Conservation (phyloP, 1,140 invertebrate species). For the Papilio helenus region DNA sequence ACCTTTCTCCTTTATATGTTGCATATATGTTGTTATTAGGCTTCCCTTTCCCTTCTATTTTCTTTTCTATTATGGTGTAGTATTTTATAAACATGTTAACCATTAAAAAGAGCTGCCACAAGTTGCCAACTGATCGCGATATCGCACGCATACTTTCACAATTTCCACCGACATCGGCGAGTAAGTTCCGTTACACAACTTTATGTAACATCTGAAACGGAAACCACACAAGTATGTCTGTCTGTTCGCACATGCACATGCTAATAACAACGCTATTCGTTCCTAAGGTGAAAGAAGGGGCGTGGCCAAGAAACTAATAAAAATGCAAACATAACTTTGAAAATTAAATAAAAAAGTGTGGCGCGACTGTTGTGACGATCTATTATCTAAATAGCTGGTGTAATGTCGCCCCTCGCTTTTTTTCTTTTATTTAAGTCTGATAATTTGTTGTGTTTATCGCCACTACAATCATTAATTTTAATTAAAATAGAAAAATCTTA, state of each 20-base stretch:
- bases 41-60: too few species aligned
- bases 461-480: too few species aligned
- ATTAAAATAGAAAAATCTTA: too few species aligned
- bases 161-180: conserved; percentile 1
- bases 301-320: conserved; percentile 57
- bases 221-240: background rate
- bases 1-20: too few species aligned
- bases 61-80: too few species aligned
- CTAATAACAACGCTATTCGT: background rate
- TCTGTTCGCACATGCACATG: background rate
- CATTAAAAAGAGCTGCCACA: background rate
- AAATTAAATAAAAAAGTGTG: conserved; percentile 57
- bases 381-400: conserved; percentile 66
- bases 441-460: conserved; percentile 13
- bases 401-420: conserved; percentile 49
- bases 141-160: conserved; percentile 21
- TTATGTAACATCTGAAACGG: conserved; percentile 11
- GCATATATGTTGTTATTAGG: too few species aligned
- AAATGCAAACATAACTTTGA: conserved; percentile 64
- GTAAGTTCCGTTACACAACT: conserved; percentile 1
- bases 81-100: too few species aligned
- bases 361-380: conserved; percentile 54
- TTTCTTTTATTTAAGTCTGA: conserved; percentile 36
- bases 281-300: conserved; percentile 10
- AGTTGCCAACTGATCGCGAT: background rate